phyloP scores from a whole-genome alignment of 2,797 vertebrate species.

The Remorina albescens region DNA sequence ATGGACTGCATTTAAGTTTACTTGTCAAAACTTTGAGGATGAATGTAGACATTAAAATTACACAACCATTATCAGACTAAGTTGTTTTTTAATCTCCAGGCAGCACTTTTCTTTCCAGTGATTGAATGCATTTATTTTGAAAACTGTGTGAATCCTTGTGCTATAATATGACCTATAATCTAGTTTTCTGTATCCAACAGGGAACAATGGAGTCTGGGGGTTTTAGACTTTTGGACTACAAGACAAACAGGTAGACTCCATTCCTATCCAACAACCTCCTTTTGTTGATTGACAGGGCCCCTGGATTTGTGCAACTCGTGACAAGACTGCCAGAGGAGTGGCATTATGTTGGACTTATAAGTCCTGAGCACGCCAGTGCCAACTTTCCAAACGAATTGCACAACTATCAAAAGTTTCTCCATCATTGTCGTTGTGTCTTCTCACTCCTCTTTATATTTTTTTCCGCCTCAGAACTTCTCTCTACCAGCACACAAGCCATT shows the following conservation, averaged over 20 bases:
- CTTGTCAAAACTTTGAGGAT: conserved; percentile 16
- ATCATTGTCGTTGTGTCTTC: conserved; percentile 83
- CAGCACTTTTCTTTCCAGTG: conserved; percentile 26
- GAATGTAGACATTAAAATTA: conserved; percentile 2
- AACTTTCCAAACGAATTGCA: conserved; percentile 85
- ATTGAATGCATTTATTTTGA: conserved; percentile 29
- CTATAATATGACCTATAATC: conserved; percentile 53
- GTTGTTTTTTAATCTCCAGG: not conserved
- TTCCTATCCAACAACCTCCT: conserved; percentile 70
- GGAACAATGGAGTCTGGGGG: conserved; percentile 47
- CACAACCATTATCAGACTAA: not conserved
- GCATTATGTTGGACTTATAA: conserved; percentile 77
- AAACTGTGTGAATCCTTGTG: conserved; percentile 30
- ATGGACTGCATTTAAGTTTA: conserved; percentile 12
- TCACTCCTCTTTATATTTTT: conserved; percentile 82
- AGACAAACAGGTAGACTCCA: conserved; percentile 74
- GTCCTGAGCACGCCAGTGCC: conserved; percentile 70
- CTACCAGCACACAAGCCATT: conserved; percentile 83
- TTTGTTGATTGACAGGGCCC: conserved; percentile 78
- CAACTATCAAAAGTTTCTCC: conserved; percentile 89
- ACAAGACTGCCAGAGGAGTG: conserved; percentile 77
- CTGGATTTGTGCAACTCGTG: conserved; percentile 76
- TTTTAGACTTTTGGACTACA: conserved; percentile 46
- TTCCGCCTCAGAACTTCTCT: conserved; percentile 85
- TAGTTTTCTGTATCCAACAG: conserved; percentile 41